Base-by-base conservation (phyloP, 2,888 invertebrate species). In the Calameuta idolon region DNA sequence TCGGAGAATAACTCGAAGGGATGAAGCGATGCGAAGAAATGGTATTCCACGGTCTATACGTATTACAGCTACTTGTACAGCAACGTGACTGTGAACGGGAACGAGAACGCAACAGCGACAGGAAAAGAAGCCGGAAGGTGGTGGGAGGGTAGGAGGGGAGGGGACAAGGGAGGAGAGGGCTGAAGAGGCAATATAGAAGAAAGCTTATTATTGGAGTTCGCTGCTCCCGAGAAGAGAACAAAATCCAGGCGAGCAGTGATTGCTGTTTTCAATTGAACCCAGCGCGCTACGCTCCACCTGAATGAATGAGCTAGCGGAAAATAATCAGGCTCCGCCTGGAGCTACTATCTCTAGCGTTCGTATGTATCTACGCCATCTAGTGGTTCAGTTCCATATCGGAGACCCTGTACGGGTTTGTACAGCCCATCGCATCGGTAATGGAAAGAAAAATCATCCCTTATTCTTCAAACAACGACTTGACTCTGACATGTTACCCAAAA, bases 191-290 rank as follows among this genome's bases (percentile, higher is more conserved):
- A 91, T 91, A 91, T 90, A 91, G 90, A 90, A 91, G 91, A 91
- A 91, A 91, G 91, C 91, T 91, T 91, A 91, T 91, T 91, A 91
- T 91, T 90, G 90, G 90, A 91, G 91, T 91, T 91, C 88, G 89
- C 90, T 89, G 88, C 88, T 86, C 87, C 71, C 76, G 80, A 86
- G 86, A 85, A 89, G 89, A 90, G 90, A 91, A 91, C 88, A 90
- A 91, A 91, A 91, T 91, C 90, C 90, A 90, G 88, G 90, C 90
- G 88, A 90, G 89, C 90, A 90, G 91, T 91, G 91, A 91, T 91
- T 91, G 91, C 91, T 91, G 90, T 91, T 91, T 91, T 90, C 91
- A 91, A 91, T 91, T 91, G 91, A 91, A 91, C 90, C 89, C 87
- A 87, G 82, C 87, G 75, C 76, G 78, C 79, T 73, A 77, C 76